Evolutionary conservation across 2,888 invertebrate genomes (phyloP), one percentile per base, ranked within the genome.

Genomic region (Arrhopalites spinosus): DNA sequence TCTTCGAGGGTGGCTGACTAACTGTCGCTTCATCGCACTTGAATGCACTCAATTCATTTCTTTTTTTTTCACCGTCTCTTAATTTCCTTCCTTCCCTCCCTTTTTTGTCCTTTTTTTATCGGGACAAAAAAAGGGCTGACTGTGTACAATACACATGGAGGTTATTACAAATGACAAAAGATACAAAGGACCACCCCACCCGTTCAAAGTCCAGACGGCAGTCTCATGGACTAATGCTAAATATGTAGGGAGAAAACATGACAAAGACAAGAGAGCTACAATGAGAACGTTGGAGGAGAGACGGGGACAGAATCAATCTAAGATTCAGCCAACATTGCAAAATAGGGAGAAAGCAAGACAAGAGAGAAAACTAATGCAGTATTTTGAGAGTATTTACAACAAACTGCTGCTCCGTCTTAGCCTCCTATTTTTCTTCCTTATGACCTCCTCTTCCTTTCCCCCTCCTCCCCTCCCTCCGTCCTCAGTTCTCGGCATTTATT

Each of bases 31-130:
- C 36, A 66, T 66, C 68, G 20, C 68, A 53, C 23, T 68, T 23
- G 25, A 68, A 47, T 68, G 68, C 68, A 68, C 68, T 68, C 68
- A 68, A 68, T 68, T 68, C 68, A 68, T 68, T 47, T 25, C 29
- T 47, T 25, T 50, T n/a, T n/a, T n/a, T 36, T 53, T 68, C 25
- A 29, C 30, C 59, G 59, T 25, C 59, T 59, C 11, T 23, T 13
- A 25, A 11, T 13, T 29, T 63, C 63, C 63, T n/a, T n/a, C n/a
- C n/a, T n/a, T n/a, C n/a, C n/a, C n/a, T n/a, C 23, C 29, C 2
- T 27, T 29, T 64, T 64, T 64, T 59, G 17, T 59, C 20, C 53
- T 53, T 53, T 45, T 15, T 45, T 15, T 53, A n/a, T n/a, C n/a
- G n/a, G n/a, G n/a, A n/a, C n/a, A n/a, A n/a, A n/a, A n/a, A n/a